These are phyloP conservation scores for Saturnia pavonia DNA, from an alignment of 2,888 invertebrate species.

Conservation along the genomic window DNA sequence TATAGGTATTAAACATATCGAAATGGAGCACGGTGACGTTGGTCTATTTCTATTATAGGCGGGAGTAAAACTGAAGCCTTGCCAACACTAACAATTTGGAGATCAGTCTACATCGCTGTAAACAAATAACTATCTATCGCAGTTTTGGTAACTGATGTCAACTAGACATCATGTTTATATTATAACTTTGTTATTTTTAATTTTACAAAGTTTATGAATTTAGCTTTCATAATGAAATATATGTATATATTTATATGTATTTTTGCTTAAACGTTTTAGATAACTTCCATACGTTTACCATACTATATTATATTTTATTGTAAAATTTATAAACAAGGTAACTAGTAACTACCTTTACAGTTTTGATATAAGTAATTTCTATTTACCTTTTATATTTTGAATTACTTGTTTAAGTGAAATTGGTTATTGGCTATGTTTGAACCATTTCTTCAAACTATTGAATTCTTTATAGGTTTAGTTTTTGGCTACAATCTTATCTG, in stretches of 20 bases:
- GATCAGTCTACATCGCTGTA: conserved; percentile 41
- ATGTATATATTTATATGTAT: not conserved
- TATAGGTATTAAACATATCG: conserved; percentile 15
- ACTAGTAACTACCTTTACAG: too few species aligned
- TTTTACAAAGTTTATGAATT: not conserved
- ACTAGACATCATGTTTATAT: not conserved
- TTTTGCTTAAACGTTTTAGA: too few species aligned
- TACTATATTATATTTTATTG: too few species aligned
- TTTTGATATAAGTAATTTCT: too few species aligned
- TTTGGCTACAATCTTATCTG: too few species aligned
- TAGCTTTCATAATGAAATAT: not conserved
- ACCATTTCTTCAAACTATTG: too few species aligned
- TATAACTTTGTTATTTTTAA: not conserved
- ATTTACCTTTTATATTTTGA: too few species aligned
- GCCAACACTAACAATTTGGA: conserved; percentile 53
- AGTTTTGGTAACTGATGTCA: not conserved
- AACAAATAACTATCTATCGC: conserved; percentile 41
- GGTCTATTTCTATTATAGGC: conserved; percentile 56
- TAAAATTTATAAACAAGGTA: too few species aligned
- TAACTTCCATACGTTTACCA: too few species aligned
- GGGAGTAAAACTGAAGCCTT: conserved; percentile 49
- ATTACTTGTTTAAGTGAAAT: too few species aligned
- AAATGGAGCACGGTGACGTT: conserved; percentile 27
- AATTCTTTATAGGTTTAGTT: not conserved
- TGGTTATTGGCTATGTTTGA: too few species aligned